phyloP scores from a whole-genome alignment of 2,888 invertebrate species.

The Phortica okadai region DNA sequence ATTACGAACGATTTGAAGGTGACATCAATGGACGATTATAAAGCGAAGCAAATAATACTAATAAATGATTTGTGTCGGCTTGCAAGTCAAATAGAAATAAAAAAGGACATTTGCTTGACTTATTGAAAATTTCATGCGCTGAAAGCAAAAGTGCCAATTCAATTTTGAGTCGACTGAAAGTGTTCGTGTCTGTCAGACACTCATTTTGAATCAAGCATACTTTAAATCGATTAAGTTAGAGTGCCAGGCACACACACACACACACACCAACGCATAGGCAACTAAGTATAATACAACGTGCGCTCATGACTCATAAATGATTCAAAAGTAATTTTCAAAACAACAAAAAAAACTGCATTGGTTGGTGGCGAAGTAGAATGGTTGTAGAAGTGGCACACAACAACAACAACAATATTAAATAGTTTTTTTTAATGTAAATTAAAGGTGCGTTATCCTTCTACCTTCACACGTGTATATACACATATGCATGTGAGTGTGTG shows the following conservation, averaged over 20 bases:
- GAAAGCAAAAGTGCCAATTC: slow-evolving; percentile 6
- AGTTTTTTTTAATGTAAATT: neutral
- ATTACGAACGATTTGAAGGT: neutral
- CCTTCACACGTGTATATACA: no score
- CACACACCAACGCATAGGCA: neutral
- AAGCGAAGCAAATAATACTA: neutral
- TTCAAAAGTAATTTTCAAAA: slow-evolving; percentile 69
- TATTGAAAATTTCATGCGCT: neutral
- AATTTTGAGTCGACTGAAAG: neutral
- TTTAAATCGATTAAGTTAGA: slow-evolving; percentile 13
- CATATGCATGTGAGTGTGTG: neutral
- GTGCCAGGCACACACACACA: neutral
- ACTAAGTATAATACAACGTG: neutral
- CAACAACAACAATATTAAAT: neutral
- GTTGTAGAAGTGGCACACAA: slow-evolving; percentile 27
- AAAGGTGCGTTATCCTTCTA: no score
- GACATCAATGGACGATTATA: neutral
- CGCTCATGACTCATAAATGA: slow-evolving; percentile 68
- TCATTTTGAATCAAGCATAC: neutral
- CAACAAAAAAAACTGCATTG: neutral
- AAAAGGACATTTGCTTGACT: no score
- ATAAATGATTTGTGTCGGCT: neutral
- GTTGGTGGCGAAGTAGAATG: slow-evolving; percentile 23
- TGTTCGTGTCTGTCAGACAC: neutral
- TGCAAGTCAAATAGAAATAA: neutral